Evolutionary conservation across 2,888 invertebrate species (phyloP), one percentile per base, ranked within the genome.

Genomic region (Achlya flavicornis): DNA sequence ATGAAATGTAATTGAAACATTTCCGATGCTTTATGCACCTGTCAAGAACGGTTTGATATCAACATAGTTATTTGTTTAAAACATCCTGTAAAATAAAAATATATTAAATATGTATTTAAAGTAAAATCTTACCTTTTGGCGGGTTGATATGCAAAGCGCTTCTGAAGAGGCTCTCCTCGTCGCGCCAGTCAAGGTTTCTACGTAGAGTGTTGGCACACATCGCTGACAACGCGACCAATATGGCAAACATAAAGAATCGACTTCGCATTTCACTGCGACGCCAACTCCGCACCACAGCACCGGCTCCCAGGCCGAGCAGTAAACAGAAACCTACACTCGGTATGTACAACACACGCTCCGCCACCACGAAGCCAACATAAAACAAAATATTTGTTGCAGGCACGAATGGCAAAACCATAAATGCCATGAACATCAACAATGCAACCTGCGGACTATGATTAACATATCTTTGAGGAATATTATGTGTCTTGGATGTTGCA

Each of bases 341-440:
- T 88, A 99, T 95, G 93, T 99, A 99, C 72, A 99, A 95, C 73
- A 99, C 97, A 72, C 99, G 95, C 93, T 99, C 99, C 66, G 99
- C 99, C 64, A 99, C 97, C 75, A 99, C 99, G 91, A 99, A 99
- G 61, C 99, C 99, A 67, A 99, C 99, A 91, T 99, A 99, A 94
- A 99, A 98, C 91, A 99, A 96, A 78, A 99, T 94, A 95, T 99
- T 99, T 79, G 98, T 97, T 70, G 99, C 99, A 71, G 99, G 99
- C 83, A 99, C 95, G 93, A 99, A 99, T 69, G 99, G 98, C 77
- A 99, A 94, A 74, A 97, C 95, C 85, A 98, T 95, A 83, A 99
- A 96, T 62, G 97, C 96, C 72, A 96, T 93, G 75, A 96, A 95
- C 89, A 96, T 94, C 67, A 96, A 85, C 78, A 90, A 78, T 67